phyloP scores from a whole-genome alignment of 2,113 vertebrate genomes.

The Peromyscus leucopus region DNA sequence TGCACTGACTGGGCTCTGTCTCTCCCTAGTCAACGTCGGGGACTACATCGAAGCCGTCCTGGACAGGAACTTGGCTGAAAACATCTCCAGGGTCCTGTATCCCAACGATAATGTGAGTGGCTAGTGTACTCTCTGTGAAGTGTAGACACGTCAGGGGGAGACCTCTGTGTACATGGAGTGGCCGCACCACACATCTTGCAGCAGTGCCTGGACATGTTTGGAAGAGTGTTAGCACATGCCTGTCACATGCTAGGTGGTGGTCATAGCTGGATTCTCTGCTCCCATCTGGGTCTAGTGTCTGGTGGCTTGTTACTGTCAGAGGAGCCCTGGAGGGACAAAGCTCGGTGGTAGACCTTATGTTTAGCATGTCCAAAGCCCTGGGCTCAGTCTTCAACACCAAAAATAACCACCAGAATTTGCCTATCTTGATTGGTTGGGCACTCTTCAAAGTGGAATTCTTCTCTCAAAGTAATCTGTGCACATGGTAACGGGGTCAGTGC shows the following conservation, averaged over 20 bases:
- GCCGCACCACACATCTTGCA: accelerated
- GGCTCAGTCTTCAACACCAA: background rate
- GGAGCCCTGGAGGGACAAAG: background rate
- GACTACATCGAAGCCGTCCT: slow-evolving; percentile 93
- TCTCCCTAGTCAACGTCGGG: slow-evolving; percentile 91
- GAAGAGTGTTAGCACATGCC: background rate
- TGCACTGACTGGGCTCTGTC: accelerated
- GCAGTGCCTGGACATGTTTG: background rate
- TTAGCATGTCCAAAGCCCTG: background rate
- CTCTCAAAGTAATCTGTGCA: background rate
- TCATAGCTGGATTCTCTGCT: background rate
- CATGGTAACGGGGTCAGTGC: background rate
- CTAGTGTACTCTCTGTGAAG: background rate
- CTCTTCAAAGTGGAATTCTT: background rate
- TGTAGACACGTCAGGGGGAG: background rate
- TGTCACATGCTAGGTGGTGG: background rate
- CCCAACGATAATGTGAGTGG: slow-evolving; percentile 93
- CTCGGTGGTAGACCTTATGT: background rate
- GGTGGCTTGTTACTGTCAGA: background rate
- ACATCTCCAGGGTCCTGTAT: slow-evolving; percentile 94
- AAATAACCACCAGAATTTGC: background rate
- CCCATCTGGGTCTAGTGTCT: background rate
- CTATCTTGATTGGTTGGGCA: background rate
- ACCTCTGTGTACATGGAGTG: background rate
- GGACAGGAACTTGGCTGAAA: slow-evolving; percentile 94